phyloP scores from a whole-genome alignment of 2,113 vertebrate genomes.

The Apteryx owenii region DNA sequence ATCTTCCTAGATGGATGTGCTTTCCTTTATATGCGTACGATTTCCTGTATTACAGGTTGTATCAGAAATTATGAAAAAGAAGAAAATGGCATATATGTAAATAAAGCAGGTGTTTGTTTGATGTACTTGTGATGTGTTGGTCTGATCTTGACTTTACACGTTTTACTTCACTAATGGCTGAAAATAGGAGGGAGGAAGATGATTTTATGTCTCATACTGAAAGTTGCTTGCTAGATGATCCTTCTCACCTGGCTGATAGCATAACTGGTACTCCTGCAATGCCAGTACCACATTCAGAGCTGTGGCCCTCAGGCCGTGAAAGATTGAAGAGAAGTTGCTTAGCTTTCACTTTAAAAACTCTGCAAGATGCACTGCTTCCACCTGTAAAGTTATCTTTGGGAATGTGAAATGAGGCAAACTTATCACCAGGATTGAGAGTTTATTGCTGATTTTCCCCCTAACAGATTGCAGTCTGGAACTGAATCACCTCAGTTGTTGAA shows the following conservation, averaged over 20 bases:
- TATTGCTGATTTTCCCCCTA: background rate
- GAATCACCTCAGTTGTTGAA: constrained; percentile 1
- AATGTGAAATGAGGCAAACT: constrained; percentile 6
- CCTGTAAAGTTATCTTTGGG: background rate
- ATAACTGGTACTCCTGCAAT: background rate
- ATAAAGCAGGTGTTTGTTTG: background rate
- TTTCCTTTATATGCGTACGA: background rate
- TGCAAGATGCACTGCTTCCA: background rate
- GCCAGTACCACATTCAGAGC: background rate
- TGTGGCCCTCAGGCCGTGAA: rapidly evolving
- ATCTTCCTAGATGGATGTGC: background rate
- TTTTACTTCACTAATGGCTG: background rate
- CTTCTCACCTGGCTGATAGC: background rate
- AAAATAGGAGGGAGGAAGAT: background rate
- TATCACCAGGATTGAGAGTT: background rate
- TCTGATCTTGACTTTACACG: background rate
- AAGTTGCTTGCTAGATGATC: background rate
- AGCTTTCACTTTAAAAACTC: background rate
- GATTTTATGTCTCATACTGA: rapidly evolving
- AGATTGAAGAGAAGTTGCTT: background rate
- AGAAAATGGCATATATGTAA: background rate
- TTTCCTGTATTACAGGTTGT: background rate
- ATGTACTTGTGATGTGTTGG: background rate
- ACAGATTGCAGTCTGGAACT: background rate
- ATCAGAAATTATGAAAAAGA: background rate